Evolutionary conservation across 2,888 invertebrate species (phyloP), one percentile per base, ranked within the genome.

Genomic region (Amblyjoppa proteus): DNA sequence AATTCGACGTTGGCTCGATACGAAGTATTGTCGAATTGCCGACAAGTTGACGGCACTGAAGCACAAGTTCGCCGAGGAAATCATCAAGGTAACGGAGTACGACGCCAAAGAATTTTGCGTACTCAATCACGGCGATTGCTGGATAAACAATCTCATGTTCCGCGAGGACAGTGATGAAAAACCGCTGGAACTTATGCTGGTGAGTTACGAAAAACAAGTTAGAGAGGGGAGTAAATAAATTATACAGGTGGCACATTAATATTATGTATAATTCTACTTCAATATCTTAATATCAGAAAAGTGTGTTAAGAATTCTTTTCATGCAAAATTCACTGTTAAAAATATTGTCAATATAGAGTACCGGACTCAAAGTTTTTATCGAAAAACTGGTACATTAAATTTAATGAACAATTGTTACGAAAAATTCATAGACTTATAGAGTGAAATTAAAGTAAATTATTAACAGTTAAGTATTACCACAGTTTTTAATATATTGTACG

Each of bases 61-160:
- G 11, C 7, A 56, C 9, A 80, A 75, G 1, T 83, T 84, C 31
- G 20, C 66, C 11, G 38, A 71, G 1, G 83, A 78, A 28, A 34
- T 84, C 7, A 13, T 78, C 9, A 31, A 61, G 5, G 82, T 68
- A 0, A 73, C 69, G 56, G 58, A 85, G 1, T 88, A 89, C 31
- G 87, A 88, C 0, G 9, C 16, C 0, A 83, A 87, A 2, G 91
- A 91, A 70, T 91, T 91, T 79, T 90, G 90, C 56, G 91, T 91
- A 0, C 61, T 91, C 5, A 91, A 92, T 84, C 91, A 92, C 25
- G 91, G 91, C 0, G 91, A 92, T 66, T 89, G 89, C 82, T 91
- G 91, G 91, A 80, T 87, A 0, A 90, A 90, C 56, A 91, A 91
- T 80, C 82, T 91, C 3, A 88, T 92, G 89, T 89, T 91, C 64